phyloP scores from a whole-genome alignment of 1,140 invertebrate genomes.

The Zaprionus taronus region DNA sequence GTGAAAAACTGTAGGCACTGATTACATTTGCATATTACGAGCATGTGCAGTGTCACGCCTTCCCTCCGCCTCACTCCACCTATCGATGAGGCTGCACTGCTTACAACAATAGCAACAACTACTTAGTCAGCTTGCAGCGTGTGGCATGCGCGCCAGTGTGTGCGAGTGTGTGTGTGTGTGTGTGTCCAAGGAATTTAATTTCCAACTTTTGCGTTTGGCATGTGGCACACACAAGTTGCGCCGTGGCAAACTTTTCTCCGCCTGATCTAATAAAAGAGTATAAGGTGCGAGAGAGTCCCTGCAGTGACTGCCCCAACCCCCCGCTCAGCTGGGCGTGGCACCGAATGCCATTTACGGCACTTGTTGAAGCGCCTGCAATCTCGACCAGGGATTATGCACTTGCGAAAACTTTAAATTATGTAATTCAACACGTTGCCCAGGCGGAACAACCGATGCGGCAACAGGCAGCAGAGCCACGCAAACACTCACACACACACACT shows the following conservation, averaged over 20 bases:
- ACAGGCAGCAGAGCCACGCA: conserved; percentile 43
- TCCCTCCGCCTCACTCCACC: conserved; percentile 6
- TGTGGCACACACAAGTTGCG: conserved; percentile 63
- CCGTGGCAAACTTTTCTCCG: conserved; percentile 55
- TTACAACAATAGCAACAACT: conserved; percentile 2
- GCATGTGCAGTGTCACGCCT: conserved; percentile 28
- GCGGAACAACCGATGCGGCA: conserved; percentile 31
- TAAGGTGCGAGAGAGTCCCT: not conserved
- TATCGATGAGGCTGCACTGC: conserved; percentile 56
- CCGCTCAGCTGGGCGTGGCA: conserved; percentile 11
- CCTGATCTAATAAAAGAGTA: conserved; percentile 68
- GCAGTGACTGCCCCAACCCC: not conserved
- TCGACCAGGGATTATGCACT: conserved; percentile 67
- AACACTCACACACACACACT: conserved; percentile 17
- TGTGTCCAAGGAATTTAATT: conserved; percentile 77
- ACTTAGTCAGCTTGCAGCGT: conserved; percentile 40
- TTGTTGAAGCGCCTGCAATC: conserved; percentile 67
- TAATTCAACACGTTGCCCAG: conserved; percentile 76
- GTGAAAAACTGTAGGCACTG: conserved; percentile 77
- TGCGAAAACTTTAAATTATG: conserved; percentile 77
- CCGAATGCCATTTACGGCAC: conserved; percentile 57
- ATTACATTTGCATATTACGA: conserved; percentile 80
- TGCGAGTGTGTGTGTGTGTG: conserved; percentile 28
- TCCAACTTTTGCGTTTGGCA: conserved; percentile 74
- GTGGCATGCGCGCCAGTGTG: conserved; percentile 14